phyloP scores from a whole-genome alignment of 1,140 invertebrate genomes.

The Tribolium castaneum region DNA sequence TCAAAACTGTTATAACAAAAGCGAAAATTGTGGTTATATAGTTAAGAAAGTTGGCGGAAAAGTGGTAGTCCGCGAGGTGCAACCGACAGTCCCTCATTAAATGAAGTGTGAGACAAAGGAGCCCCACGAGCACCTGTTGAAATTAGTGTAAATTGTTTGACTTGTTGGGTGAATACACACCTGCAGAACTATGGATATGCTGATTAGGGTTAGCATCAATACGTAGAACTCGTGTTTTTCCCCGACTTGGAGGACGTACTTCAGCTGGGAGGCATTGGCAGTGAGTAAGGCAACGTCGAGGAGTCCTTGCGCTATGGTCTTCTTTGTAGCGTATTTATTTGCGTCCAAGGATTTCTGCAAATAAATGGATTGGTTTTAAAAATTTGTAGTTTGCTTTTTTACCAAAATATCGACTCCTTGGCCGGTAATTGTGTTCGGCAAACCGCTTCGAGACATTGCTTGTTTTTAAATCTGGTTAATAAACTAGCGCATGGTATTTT shows the following conservation, averaged over 20 bases:
- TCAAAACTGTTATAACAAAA: slow-evolving; percentile 80
- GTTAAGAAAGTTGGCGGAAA: slow-evolving; percentile 77
- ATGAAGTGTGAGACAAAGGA: slow-evolving; percentile 78
- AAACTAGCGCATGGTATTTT: no score
- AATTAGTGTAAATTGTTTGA: background rate
- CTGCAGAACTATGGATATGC: slow-evolving; percentile 88
- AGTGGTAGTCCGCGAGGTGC: slow-evolving; percentile 74
- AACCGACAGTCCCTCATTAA: slow-evolving; percentile 80
- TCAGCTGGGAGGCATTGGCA: slow-evolving; percentile 88
- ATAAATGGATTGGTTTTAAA: slow-evolving; percentile 40
- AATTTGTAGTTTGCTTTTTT: background rate
- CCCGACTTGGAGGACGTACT: slow-evolving; percentile 86
- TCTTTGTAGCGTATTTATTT: slow-evolving; percentile 88
- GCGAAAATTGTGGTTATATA: slow-evolving; percentile 77
- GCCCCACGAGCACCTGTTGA: slow-evolving; percentile 65
- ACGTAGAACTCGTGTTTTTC: slow-evolving; percentile 86
- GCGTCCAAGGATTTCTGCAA: slow-evolving; percentile 76
- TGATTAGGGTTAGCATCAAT: slow-evolving; percentile 83
- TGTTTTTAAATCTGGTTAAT: no score
- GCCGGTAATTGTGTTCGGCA: background rate
- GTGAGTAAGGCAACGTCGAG: slow-evolving; percentile 83
- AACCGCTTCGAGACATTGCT: slow-evolving; percentile 6
- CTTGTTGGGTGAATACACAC: slow-evolving; percentile 65
- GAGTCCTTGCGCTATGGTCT: slow-evolving; percentile 87
- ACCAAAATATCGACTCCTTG: slow-evolving; percentile 24